phyloP scores from a whole-genome alignment of 2,113 vertebrate species.

The Gymnocephalus cernua region DNA sequence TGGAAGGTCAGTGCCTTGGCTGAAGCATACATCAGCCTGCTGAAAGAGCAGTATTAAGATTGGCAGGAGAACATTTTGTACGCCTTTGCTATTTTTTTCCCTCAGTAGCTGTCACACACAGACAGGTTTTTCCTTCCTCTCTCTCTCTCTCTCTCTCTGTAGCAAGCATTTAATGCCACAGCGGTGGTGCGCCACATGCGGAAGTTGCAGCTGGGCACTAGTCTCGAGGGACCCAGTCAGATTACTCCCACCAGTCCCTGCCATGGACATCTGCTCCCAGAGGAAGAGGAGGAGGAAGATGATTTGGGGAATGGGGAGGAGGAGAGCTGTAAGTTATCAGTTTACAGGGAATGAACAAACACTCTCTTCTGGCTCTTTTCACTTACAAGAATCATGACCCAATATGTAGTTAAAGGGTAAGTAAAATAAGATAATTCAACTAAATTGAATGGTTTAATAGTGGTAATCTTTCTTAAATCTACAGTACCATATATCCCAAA shows the following conservation, averaged over 20 bases:
- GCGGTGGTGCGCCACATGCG: slow-evolving; percentile 97
- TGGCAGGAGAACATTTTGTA: slow-evolving; percentile 34
- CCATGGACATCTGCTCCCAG: slow-evolving; percentile 83
- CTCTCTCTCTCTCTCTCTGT: slow-evolving; percentile 22
- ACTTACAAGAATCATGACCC: not conserved
- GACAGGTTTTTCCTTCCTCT: not conserved
- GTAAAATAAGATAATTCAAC: not conserved
- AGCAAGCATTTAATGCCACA: slow-evolving; percentile 99
- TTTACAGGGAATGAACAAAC: slow-evolving; percentile 28
- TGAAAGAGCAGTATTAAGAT: slow-evolving; percentile 29
- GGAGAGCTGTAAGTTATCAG: slow-evolving; percentile 78
- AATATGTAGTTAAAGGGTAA: not conserved
- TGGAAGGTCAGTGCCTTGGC: slow-evolving; percentile 92
- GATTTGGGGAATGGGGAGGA: slow-evolving; percentile 81
- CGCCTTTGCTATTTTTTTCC: slow-evolving; percentile 22
- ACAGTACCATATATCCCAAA: not conserved
- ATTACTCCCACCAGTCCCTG: slow-evolving; percentile 86
- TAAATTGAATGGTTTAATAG: not conserved
- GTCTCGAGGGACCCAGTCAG: slow-evolving; percentile 90
- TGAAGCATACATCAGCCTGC: slow-evolving; percentile 17
- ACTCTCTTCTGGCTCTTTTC: not conserved
- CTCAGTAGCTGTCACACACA: slow-evolving; percentile 21
- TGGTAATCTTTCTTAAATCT: not conserved
- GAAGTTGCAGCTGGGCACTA: slow-evolving; percentile 94
- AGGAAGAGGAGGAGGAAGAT: slow-evolving; percentile 78